Conservation (phyloP, 2,888 invertebrate genomes). For the Smittia aterrima region DNA sequence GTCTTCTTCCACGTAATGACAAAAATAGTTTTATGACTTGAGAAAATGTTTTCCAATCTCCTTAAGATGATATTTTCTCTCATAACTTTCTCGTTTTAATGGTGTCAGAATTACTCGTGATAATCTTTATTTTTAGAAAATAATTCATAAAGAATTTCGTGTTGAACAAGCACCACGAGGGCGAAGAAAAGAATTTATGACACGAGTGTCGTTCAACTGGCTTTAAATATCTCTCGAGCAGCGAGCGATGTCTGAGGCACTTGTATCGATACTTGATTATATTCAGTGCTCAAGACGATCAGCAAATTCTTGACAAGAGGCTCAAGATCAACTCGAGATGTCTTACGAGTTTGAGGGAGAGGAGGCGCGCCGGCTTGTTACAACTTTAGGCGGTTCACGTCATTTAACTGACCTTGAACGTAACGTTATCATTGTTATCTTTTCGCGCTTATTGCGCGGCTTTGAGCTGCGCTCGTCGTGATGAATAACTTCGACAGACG, state of each 20-base stretch:
- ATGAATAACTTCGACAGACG: constrained; percentile 13
- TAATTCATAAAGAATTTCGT: constrained; percentile 21
- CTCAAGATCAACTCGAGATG: too few relatives aligned
- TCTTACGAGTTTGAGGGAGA: too few relatives aligned
- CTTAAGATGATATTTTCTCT: constrained; percentile 8
- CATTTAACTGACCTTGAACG: neutral
- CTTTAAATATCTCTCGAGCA: neutral
- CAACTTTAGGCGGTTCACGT: too few relatives aligned
- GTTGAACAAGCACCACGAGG: neutral
- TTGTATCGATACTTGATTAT: too few relatives aligned
- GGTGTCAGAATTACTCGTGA: constrained; percentile 21
- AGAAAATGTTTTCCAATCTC: constrained; percentile 11
- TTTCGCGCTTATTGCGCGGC: neutral
- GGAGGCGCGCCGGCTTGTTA: too few relatives aligned
- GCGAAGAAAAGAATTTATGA: neutral
- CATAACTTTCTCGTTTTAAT: constrained; percentile 18
- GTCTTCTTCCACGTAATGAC: neutral
- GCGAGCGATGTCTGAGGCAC: neutral
- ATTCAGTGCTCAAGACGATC: too few relatives aligned
- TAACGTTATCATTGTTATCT: neutral
- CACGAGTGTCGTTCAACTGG: constrained; percentile 10
- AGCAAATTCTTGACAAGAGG: too few relatives aligned
- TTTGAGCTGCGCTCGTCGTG: neutral
- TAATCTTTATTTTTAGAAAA: constrained; percentile 35
- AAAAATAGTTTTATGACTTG: constrained; percentile 23